A percentile compares a stretch with the other conserved stretches of the same genome.
These are phyloP conservation scores for Vanacampus margaritifer DNA, from an alignment of 2,113 vertebrate species.

Conservation along the genomic window DNA sequence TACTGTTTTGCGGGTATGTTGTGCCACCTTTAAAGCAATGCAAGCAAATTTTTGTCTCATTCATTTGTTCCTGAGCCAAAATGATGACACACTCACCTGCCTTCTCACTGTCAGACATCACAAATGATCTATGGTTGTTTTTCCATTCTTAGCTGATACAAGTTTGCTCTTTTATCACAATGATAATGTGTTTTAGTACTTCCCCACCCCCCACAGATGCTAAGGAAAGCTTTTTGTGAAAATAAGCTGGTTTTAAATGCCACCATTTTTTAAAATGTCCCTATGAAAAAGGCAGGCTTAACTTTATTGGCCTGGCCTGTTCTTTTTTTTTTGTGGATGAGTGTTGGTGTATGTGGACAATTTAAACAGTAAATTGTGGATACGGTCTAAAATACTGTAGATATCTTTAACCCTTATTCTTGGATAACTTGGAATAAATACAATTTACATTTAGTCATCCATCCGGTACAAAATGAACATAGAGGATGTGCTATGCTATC, in stretches of 20 bases:
- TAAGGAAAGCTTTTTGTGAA: neutral
- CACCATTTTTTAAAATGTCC: neutral
- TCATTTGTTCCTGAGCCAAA: constrained; percentile 28
- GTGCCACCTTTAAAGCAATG: constrained; percentile 25
- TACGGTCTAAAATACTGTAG: neutral
- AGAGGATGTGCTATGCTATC: constrained; percentile 5
- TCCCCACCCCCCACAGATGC: neutral
- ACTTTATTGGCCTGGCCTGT: neutral
- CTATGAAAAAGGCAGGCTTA: neutral
- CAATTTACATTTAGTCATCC: neutral
- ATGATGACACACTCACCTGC: constrained; percentile 53
- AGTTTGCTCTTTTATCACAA: neutral
- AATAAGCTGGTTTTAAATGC: neutral
- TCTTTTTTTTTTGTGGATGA: neutral
- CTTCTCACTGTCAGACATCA: constrained; percentile 18
- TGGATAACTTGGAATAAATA: neutral
- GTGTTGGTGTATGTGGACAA: too few relatives aligned
- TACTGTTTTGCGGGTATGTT: constrained; percentile 1
- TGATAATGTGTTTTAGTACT: neutral
- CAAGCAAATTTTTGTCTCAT: constrained; percentile 39
- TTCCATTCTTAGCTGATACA: neutral
- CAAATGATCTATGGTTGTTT: constrained; percentile 1
- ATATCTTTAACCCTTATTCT: neutral
- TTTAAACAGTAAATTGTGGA: neutral
- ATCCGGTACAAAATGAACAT: neutral